Percentiles rank a stretch among this genome's conserved stretches.
These are phyloP conservation scores for Paradisaea rubra DNA, from an alignment of 2,113 vertebrate species.

Conservation along the genomic window DNA sequence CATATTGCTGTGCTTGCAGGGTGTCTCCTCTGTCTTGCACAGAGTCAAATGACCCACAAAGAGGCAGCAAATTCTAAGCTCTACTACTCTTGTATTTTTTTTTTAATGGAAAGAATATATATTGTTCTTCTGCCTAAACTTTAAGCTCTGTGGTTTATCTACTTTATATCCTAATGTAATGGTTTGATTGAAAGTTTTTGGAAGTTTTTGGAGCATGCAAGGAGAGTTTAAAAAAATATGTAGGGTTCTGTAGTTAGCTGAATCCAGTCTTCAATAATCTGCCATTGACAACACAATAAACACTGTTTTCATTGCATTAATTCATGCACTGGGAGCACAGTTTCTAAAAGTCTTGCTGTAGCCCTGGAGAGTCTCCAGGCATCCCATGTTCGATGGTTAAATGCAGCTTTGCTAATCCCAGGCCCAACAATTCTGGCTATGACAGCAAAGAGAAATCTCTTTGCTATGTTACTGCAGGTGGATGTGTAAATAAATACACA, in stretches of 20 bases:
- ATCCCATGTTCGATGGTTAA: background rate
- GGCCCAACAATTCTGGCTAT: background rate
- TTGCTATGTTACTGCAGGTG: background rate
- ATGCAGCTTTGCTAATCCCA: background rate
- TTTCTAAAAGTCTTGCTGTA: background rate
- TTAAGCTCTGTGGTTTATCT: background rate
- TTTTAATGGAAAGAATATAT: background rate
- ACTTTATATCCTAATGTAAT: background rate
- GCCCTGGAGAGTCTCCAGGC: background rate
- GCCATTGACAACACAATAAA: background rate
- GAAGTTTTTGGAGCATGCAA: slow-evolving; percentile 7
- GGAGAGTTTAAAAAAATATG: background rate
- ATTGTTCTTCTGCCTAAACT: background rate
- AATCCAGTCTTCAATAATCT: background rate
- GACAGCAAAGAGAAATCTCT: slow-evolving; percentile 18
- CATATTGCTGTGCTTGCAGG: slow-evolving; percentile 6
- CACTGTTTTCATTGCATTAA: background rate
- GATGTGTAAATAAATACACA: background rate
- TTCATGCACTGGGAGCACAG: background rate
- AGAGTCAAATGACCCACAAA: background rate
- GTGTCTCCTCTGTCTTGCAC: background rate
- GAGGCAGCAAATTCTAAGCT: background rate
- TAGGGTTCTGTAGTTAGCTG: background rate
- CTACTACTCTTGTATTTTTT: background rate
- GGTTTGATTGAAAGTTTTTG: background rate